phyloP scores from a whole-genome alignment of 2,113 vertebrate species.

The Cacatua alba region DNA sequence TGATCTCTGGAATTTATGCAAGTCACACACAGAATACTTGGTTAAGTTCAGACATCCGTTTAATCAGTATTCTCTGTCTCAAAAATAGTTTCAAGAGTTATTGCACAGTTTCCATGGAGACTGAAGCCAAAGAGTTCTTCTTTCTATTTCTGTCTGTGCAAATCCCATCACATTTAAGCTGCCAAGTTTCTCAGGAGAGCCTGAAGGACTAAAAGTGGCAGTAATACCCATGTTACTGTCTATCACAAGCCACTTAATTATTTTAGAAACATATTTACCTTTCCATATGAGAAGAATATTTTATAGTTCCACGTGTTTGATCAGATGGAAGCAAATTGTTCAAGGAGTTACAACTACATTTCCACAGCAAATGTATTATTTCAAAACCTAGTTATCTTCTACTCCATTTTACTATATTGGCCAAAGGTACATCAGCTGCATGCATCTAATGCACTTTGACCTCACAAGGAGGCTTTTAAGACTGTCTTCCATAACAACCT shows the following conservation, averaged over 20 bases:
- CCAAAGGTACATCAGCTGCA: background rate
- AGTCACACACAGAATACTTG: background rate
- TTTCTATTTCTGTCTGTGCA: constrained; percentile 54
- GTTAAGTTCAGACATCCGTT: constrained; percentile 28
- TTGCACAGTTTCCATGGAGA: constrained; percentile 40
- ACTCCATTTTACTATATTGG: background rate
- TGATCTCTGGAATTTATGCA: background rate
- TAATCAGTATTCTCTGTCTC: constrained; percentile 9
- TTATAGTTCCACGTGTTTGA: background rate
- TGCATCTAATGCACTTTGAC: background rate
- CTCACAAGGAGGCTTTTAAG: background rate
- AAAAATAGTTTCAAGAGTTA: constrained; percentile 42
- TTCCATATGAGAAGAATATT: background rate
- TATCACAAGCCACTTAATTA: constrained; percentile 37
- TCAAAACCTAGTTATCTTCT: background rate
- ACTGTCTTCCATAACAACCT: background rate
- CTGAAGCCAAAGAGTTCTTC: background rate
- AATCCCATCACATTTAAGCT: constrained; percentile 47
- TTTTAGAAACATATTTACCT: constrained; percentile 33
- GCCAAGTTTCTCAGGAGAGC: constrained; percentile 33
- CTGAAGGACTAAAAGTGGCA: constrained; percentile 37
- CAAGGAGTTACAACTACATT: background rate
- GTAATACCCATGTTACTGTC: constrained; percentile 6
- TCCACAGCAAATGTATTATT: background rate
- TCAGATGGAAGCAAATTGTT: constrained; percentile 1